These are phyloP conservation scores for Diceros bicornis DNA, from an alignment of 2,797 vertebrate species.

Conservation along the genomic window DNA sequence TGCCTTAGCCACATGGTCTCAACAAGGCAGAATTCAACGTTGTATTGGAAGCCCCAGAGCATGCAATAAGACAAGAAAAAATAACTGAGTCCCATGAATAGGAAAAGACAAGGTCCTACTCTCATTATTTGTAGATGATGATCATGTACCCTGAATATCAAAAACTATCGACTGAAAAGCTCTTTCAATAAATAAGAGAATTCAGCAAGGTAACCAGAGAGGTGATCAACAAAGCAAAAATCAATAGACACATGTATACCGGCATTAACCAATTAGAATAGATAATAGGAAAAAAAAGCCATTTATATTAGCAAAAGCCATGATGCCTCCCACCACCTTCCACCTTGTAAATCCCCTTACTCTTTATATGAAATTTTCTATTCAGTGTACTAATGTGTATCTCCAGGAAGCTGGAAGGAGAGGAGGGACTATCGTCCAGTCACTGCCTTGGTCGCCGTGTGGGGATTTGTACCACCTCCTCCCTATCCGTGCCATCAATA, in stretches of 20 bases:
- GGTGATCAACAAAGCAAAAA: not conserved
- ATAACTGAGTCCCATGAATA: not conserved
- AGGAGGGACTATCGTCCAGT: not conserved
- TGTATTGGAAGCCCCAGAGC: not conserved
- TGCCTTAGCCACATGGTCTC: not conserved
- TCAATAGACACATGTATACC: not conserved
- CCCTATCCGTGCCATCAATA: not conserved
- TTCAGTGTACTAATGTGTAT: not conserved
- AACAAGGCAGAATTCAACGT: not conserved
- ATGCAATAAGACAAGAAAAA: not conserved
- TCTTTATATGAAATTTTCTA: not conserved
- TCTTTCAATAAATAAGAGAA: conserved; percentile 31
- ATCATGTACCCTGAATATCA: not conserved
- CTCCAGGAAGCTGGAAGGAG: not conserved
- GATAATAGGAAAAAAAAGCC: not conserved
- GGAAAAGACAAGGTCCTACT: not conserved
- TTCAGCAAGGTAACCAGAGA: conserved; percentile 8
- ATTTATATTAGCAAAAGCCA: not conserved
- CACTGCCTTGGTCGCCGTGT: not conserved
- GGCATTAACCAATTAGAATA: not conserved
- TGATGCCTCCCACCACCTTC: not conserved
- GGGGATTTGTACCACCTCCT: not conserved
- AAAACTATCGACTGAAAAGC: not conserved
- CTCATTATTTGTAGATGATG: not conserved
- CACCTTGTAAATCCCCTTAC: not conserved